phyloP scores from a whole-genome alignment of 2,797 vertebrate species.

The Nasua narica region DNA sequence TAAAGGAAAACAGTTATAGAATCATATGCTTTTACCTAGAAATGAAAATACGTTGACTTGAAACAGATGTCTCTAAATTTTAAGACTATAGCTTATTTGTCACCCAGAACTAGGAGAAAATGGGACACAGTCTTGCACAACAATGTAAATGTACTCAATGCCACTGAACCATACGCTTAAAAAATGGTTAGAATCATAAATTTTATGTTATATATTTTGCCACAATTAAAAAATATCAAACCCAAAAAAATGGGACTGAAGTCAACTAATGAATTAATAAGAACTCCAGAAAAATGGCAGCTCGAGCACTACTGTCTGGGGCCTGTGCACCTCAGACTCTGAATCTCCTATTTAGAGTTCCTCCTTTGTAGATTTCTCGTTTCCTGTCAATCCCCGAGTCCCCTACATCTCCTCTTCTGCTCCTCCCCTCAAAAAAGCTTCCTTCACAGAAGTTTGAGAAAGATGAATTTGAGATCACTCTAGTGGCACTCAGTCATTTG shows the following conservation, averaged over 20 bases:
- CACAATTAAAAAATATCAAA: not conserved
- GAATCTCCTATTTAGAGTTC: not conserved
- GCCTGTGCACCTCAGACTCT: not conserved
- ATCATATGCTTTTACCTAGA: conserved; percentile 54
- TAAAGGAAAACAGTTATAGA: not conserved
- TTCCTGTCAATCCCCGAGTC: not conserved
- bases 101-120: not conserved
- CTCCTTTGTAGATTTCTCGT: not conserved
- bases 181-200: not conserved
- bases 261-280: not conserved
- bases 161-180: not conserved
- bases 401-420: not conserved
- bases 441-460: not conserved
- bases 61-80: conserved; percentile 47
- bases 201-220: not conserved
- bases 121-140: not conserved
- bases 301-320: not conserved
- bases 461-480: not conserved
- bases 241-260: not conserved
- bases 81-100: conserved; percentile 20
- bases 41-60: conserved; percentile 52
- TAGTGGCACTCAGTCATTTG: too few relatives aligned
- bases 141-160: not conserved
- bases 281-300: not conserved
- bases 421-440: not conserved